Evolutionary conservation across 23 tunicate species (phyloP), one percentile per base, ranked within the genome.

Genomic region (Halocynthia roretzi): DNA sequence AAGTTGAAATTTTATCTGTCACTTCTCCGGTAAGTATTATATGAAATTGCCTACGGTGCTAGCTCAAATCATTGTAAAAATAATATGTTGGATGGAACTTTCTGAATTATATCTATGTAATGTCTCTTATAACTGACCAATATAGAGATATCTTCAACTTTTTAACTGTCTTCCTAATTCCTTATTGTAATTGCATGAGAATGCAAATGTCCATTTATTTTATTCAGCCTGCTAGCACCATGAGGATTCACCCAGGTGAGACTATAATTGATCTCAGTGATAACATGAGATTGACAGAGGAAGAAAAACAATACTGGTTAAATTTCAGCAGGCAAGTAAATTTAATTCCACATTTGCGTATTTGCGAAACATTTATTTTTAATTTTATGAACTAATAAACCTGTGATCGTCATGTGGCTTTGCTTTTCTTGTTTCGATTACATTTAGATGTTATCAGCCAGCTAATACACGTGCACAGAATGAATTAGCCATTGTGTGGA

Each of bases 271-370:
- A 74, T 64, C 63, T 74, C 14, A 74, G 78, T 48, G 78, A 74
- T 54, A 74, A 74, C 64, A 74, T 74, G 78, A 15, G 78, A 54
- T 50, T 74, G 64, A 49, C 78, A 21, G 78, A 74, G 4, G 78
- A 20, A 0, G 78, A 74, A 53, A 74, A 74, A 56, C 56, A 74
- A 74, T 64, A 54, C 31, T 74, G 78, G 78, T 2, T 74, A 14
- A 53, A 74, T 54, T 74, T 74, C 51, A 50, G 64, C 20, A 74
- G 56, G 78, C 51, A 74, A 54, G 56, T 53, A 58, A 58, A 58
- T 14, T 58, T 2, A 58, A 58, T 58, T 58, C n/a, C 4, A 2
- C 17, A 58, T 58, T 15, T n/a, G 17, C 10, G 62, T 56, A 14
- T 58, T 58, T 58, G 2, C 2, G 17, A 58, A 58, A 1, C 2